Evolutionary conservation across 2,113 vertebrate genomes (phyloP).

Genomic region (Empidonax traillii): DNA sequence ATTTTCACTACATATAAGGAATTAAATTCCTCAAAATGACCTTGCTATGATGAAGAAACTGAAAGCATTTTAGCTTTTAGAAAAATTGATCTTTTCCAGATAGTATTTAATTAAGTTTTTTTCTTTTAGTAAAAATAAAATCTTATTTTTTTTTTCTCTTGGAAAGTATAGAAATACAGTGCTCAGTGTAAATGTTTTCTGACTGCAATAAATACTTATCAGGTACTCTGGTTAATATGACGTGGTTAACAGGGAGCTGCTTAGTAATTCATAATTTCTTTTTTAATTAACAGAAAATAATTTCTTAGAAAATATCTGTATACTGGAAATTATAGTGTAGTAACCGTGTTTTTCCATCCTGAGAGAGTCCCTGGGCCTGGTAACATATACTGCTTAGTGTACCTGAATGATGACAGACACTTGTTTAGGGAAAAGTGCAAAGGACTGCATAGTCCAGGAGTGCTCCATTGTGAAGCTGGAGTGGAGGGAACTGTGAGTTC

Average conservation of each 20-base stretch:
- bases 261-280: not conserved
- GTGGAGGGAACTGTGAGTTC: not conserved
- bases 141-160: not conserved
- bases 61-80: not conserved
- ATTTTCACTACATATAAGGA: not conserved
- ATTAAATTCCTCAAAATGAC: not conserved
- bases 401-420: not conserved
- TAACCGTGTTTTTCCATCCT: not conserved
- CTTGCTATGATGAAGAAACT: not conserved
- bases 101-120: not conserved
- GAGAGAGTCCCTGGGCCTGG: no score
- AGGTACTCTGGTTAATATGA: not conserved
- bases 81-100: not conserved
- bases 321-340: not conserved
- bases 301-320: not conserved
- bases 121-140: not conserved
- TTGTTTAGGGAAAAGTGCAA: not conserved
- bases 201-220: not conserved
- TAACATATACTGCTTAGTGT: not conserved
- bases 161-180: not conserved
- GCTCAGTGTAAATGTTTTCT: not conserved
- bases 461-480: rapidly evolving
- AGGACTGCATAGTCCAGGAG: not conserved
- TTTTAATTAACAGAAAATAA: not conserved
- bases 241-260: not conserved